Conservation (phyloP, 2,888 invertebrate species). For the Drosophila hamatofila region DNA sequence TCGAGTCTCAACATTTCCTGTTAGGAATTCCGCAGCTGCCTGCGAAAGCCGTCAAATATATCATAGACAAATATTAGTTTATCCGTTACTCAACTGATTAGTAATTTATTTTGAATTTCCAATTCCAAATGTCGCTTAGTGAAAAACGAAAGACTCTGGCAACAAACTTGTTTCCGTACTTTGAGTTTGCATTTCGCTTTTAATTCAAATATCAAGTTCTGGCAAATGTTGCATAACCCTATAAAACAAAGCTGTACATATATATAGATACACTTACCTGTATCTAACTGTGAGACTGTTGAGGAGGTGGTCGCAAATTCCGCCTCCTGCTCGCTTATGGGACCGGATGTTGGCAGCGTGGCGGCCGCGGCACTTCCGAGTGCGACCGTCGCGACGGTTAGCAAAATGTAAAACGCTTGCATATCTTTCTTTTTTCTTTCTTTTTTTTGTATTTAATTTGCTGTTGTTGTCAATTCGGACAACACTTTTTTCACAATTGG, state of each 20-base stretch:
- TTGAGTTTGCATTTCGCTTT: conserved; percentile 31
- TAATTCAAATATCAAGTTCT: conserved; percentile 78
- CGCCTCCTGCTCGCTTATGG: conserved; percentile 41
- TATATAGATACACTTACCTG: conserved; percentile 49
- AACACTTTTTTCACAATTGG: conserved; percentile 58
- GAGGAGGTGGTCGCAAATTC: conserved; percentile 23
- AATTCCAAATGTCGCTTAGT: conserved; percentile 28
- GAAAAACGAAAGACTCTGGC: conserved; percentile 65
- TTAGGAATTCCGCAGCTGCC: conserved; percentile 17
- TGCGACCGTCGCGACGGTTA: conserved; percentile 64
- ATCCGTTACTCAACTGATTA: conserved; percentile 12
- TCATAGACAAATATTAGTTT: conserved; percentile 5
- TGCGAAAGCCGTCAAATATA: neutral
- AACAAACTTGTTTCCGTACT: conserved; percentile 63
- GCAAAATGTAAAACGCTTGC: conserved; percentile 70
- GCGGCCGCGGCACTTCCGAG: conserved; percentile 79
- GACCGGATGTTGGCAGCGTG: conserved; percentile 56
- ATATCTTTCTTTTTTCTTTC: conserved; percentile 53
- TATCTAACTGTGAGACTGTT: conserved; percentile 34
- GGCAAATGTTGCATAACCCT: conserved; percentile 57
- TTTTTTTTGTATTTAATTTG: conserved; percentile 12
- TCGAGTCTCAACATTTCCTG: conserved; percentile 10
- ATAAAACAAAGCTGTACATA: neutral
- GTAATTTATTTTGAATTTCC: conserved; percentile 16
- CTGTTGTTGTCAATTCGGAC: conserved; percentile 27